Evolutionary conservation across 2,113 vertebrate species (phyloP).

Genomic region (Nothobranchius kuhntae): DNA sequence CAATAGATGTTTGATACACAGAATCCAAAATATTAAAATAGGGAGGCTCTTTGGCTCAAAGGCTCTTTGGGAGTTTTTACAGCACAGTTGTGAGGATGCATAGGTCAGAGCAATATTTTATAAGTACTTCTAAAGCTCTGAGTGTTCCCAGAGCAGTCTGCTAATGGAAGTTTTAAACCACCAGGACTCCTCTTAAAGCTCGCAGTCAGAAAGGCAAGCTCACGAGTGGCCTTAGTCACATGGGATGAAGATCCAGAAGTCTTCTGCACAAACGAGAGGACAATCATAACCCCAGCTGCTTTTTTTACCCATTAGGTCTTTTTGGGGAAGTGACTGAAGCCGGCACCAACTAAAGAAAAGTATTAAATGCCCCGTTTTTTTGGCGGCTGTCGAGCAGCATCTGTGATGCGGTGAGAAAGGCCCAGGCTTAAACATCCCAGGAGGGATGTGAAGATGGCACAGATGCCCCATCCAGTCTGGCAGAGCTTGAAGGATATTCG

Average conservation of each 20-base stretch:
- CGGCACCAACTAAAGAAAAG: neutral
- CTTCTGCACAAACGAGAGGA: neutral
- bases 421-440: neutral
- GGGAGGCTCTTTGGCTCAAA: too few species aligned
- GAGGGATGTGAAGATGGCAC: neutral
- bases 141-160: neutral
- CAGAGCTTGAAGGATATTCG: neutral
- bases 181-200: neutral
- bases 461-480: constrained; percentile 5
- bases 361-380: neutral
- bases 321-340: neutral
- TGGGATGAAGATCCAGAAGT: neutral
- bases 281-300: neutral
- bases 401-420: constrained; percentile 3
- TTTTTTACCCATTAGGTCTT: neutral
- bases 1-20: too few species aligned
- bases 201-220: neutral
- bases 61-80: too few species aligned
- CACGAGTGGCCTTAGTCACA: neutral
- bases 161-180: neutral
- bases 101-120: neutral
- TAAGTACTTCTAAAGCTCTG: neutral
- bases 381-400: neutral
- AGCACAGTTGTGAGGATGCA: neutral
- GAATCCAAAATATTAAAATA: too few species aligned